These are phyloP conservation scores for Gallinago nigripennis DNA, from an alignment of 2,797 vertebrate species.

Conservation along the genomic window DNA sequence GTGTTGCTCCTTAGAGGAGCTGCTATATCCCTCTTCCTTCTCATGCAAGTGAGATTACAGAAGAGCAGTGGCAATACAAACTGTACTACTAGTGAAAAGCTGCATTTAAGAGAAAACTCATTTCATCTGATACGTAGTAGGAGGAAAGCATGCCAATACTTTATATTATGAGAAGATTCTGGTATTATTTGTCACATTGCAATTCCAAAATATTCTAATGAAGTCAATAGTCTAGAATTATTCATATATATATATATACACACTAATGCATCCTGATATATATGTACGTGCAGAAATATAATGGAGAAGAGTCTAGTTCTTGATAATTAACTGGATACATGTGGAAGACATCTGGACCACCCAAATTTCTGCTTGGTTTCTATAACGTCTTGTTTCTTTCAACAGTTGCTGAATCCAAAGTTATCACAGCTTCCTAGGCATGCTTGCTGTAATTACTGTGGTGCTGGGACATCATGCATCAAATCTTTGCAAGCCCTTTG, in stretches of 20 bases:
- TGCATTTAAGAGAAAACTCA: not conserved
- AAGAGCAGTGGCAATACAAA: not conserved
- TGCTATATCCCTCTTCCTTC: not conserved
- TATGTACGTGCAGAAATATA: not conserved
- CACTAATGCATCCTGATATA: not conserved
- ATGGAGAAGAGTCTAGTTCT: not conserved
- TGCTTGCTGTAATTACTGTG: not conserved
- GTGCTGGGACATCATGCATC: not conserved
- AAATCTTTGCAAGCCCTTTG: not conserved
- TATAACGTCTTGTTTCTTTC: not conserved
- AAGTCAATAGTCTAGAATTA: not conserved
- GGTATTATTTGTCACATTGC: not conserved
- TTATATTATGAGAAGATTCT: not conserved
- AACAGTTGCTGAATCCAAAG: not conserved
- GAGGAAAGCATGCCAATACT: not conserved
- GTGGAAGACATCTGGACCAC: slow-evolving; percentile 25
- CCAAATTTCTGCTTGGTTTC: not conserved
- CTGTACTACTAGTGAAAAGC: not conserved
- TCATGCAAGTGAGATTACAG: not conserved
- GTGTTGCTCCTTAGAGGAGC: not conserved
- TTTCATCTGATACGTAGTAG: not conserved
- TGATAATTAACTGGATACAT: not conserved
- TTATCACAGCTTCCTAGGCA: not conserved
- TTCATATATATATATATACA: not conserved
- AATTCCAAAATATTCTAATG: not conserved